phyloP scores from a whole-genome alignment of 2,888 invertebrate genomes.

The Arctia plantaginis region DNA sequence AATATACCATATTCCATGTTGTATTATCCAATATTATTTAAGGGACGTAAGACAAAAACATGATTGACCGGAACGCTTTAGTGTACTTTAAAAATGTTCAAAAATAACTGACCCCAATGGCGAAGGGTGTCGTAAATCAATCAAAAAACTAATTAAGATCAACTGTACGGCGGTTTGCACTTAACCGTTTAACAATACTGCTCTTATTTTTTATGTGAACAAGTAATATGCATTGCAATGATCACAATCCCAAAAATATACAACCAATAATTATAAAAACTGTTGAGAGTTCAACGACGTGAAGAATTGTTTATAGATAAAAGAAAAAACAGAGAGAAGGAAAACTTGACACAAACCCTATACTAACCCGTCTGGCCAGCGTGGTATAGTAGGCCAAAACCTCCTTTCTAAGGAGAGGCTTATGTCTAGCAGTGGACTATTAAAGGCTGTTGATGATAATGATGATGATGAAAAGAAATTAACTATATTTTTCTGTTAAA shows the following conservation, averaged over 20 bases:
- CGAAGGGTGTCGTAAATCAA: slow-evolving; percentile 61
- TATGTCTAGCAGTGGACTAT: too few species aligned
- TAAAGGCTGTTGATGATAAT: too few species aligned
- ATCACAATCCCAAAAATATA: slow-evolving; percentile 46
- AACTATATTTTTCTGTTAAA: too few species aligned
- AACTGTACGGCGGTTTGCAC: slow-evolving; percentile 49
- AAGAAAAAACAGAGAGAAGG: too few species aligned
- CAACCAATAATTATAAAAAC: slow-evolving; percentile 34
- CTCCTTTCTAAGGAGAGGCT: too few species aligned
- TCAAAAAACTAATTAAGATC: slow-evolving; percentile 65
- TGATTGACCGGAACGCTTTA: slow-evolving; percentile 48
- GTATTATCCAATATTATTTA: neutral
- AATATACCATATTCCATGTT: slow-evolving; percentile 8
- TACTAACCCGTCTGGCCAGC: too few species aligned
- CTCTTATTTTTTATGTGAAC: slow-evolving; percentile 55
- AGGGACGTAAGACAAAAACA: slow-evolving; percentile 14
- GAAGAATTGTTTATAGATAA: neutral
- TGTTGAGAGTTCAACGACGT: neutral
- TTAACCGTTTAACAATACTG: slow-evolving; percentile 58
- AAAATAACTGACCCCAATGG: slow-evolving; percentile 47
- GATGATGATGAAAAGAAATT: neutral
- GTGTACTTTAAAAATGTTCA: slow-evolving; percentile 47
- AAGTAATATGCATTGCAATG: slow-evolving; percentile 46
- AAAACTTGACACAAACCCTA: too few species aligned
- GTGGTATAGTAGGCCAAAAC: too few species aligned